Conservation (phyloP, 1,140 invertebrate species). For the Brachionus sp. region DNA sequence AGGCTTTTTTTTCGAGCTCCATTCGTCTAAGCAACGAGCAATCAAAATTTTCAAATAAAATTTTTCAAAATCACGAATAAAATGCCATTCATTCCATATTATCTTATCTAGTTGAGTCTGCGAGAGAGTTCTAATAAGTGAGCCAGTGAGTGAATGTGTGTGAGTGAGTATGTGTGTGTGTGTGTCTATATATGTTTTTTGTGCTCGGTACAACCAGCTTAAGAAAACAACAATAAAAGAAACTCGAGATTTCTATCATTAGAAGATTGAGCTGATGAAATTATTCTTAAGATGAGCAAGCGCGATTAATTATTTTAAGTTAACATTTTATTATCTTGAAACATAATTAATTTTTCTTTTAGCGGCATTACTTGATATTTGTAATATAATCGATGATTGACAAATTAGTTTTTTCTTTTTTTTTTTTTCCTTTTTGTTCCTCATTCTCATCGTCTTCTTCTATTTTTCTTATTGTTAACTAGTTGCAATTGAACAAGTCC, state of each 20-base stretch:
- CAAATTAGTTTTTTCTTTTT: constrained; percentile 31
- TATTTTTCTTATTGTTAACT: no score
- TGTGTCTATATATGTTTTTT: no score
- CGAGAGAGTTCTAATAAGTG: no score
- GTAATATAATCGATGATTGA: constrained; percentile 31
- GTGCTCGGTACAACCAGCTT: neutral
- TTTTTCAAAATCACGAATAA: neutral
- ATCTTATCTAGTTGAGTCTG: neutral
- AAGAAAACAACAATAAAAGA: neutral
- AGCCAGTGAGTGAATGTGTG: no score
- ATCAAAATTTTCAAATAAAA: neutral
- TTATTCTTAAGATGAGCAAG: constrained; percentile 6
- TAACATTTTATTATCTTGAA: constrained; percentile 18
- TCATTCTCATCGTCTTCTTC: neutral
- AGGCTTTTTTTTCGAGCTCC: neutral
- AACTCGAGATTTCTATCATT: constrained; percentile 6
- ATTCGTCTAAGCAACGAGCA: neutral
- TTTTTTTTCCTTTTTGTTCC: neutral
- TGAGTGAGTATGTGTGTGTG: no score
- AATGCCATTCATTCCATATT: neutral
- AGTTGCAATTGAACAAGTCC: neutral
- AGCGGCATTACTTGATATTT: constrained; percentile 4
- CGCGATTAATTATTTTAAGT: constrained; percentile 43
- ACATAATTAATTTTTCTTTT: constrained; percentile 7
- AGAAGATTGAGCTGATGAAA: constrained; percentile 34